Conservation (phyloP, 2,888 invertebrate genomes). For the Parnassius apollo region DNA sequence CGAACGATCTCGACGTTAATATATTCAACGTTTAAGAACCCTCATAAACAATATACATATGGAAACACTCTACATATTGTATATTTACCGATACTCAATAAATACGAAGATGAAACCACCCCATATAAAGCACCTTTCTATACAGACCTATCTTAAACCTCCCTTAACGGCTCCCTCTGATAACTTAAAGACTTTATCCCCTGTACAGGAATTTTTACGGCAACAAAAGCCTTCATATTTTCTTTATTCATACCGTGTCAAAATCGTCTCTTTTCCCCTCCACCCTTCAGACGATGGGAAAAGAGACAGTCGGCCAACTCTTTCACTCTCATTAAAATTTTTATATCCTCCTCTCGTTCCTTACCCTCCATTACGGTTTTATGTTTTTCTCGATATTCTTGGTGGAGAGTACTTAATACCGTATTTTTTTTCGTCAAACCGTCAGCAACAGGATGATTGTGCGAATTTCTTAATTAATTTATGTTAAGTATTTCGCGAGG, state of each 20-base stretch:
- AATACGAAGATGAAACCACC: conserved; percentile 39
- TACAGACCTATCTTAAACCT: conserved; percentile 37
- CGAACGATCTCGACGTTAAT: conserved; percentile 55
- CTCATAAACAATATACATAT: conserved; percentile 59
- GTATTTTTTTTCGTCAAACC: conserved; percentile 55
- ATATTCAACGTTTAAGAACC: conserved; percentile 67
- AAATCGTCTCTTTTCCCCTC: conserved; percentile 68
- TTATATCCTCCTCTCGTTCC: conserved; percentile 53
- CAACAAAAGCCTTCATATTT: conserved; percentile 80
- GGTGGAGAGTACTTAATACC: conserved; percentile 57
- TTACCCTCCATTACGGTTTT: conserved; percentile 67
- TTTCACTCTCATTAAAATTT: conserved; percentile 62
- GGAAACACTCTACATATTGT: conserved; percentile 32
- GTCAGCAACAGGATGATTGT: conserved; percentile 70
- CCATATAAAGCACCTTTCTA: conserved; percentile 38
- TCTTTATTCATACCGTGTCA: conserved; percentile 79
- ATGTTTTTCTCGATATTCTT: conserved; percentile 70
- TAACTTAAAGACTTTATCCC: conserved; percentile 81
- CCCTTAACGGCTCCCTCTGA: conserved; percentile 64
- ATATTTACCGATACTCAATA: conserved; percentile 57
- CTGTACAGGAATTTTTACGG: conserved; percentile 79
- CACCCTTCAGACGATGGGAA: conserved; percentile 62
- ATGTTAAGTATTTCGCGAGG: conserved; percentile 63
- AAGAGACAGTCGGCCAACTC: conserved; percentile 68
- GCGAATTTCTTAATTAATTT: conserved; percentile 77